These are phyloP conservation scores for Heteromormyrus szaboi DNA, from an alignment of 2,797 vertebrate species.

Conservation along the genomic window DNA sequence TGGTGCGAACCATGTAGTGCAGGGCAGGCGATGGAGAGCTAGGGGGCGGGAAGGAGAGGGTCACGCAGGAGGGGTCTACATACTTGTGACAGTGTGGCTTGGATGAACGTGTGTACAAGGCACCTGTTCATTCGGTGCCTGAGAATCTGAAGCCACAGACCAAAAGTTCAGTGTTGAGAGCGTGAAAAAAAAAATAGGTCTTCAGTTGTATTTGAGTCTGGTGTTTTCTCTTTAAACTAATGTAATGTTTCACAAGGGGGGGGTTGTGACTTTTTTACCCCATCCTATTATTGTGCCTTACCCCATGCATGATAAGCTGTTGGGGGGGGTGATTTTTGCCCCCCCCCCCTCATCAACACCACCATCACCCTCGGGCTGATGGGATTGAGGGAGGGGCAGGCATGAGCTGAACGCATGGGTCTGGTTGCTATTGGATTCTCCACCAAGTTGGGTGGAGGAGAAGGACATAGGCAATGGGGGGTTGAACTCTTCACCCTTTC, in stretches of 20 bases:
- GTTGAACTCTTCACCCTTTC: conserved; percentile 13
- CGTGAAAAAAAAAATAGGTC: background rate
- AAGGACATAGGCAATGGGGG: background rate
- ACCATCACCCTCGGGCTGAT: background rate
- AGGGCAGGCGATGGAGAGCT: background rate
- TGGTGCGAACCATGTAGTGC: background rate
- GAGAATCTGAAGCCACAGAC: background rate
- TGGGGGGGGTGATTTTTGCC: background rate
- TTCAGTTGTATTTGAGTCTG: background rate
- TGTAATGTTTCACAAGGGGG: background rate
- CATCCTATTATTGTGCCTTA: background rate
- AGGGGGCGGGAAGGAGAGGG: background rate
- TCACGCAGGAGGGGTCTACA: background rate
- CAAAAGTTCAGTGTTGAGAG: background rate
- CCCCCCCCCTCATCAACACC: background rate
- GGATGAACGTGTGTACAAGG: background rate
- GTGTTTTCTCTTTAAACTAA: background rate
- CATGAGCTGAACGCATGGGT: background rate
- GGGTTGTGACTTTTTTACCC: background rate
- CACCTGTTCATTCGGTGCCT: background rate
- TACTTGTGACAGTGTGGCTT: background rate
- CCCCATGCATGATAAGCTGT: background rate
- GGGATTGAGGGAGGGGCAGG: background rate
- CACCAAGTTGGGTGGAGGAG: background rate
- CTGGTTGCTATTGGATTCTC: background rate